phyloP scores from a whole-genome alignment of 2,113 vertebrate species.

The Tympanuchus pallidicinctus region DNA sequence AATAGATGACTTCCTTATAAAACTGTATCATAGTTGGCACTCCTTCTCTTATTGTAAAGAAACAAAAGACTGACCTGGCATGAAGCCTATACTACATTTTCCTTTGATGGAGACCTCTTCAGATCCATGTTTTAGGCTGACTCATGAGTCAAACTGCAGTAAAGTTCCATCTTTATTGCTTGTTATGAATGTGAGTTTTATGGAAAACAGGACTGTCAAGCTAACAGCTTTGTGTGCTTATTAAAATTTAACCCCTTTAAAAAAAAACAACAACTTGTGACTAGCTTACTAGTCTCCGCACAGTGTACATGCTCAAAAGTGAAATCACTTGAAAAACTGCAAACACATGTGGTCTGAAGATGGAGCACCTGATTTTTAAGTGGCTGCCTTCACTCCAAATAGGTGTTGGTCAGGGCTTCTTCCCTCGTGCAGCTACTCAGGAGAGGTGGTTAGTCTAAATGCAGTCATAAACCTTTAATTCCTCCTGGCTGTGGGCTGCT shows the following conservation, averaged over 20 bases:
- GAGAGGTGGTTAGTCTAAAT: neutral
- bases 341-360: slow-evolving; percentile 39
- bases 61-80: slow-evolving; percentile 54
- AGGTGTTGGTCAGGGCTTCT: neutral
- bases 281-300: neutral
- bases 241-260: neutral
- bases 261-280: neutral
- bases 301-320: neutral
- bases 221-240: neutral
- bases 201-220: slow-evolving; percentile 46
- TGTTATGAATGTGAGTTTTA: slow-evolving; percentile 58
- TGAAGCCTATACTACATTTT: slow-evolving; percentile 22
- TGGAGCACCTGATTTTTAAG: neutral
- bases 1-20: slow-evolving; percentile 39
- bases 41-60: slow-evolving; percentile 38
- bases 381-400: neutral
- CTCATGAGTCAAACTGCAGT: neutral
- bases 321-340: neutral
- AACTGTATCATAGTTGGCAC: slow-evolving; percentile 49
- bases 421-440: neutral
- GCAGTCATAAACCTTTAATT: neutral
- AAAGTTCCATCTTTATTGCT: slow-evolving; percentile 31
- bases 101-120: slow-evolving; percentile 42
- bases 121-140: slow-evolving; percentile 17
- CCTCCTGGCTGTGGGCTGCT: neutral